Evolutionary conservation across 2,888 invertebrate genomes (phyloP).

Genomic region (Hyposoter didymator): DNA sequence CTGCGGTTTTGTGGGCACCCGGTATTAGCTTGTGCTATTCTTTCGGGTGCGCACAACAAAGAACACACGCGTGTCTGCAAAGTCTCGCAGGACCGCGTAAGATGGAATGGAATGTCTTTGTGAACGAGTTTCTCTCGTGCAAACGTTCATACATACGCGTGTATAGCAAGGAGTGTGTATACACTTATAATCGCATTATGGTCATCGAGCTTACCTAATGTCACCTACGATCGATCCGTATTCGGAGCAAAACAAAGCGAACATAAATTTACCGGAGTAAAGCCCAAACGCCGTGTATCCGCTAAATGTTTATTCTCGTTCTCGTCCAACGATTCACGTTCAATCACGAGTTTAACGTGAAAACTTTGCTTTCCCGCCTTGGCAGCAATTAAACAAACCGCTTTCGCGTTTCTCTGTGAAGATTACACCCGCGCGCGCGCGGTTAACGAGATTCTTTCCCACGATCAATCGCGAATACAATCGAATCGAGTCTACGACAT

Average conservation of each 20-base stretch:
- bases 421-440: background rate
- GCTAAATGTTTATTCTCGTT: background rate
- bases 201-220: constrained; percentile 67
- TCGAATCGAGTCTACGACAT: constrained; percentile 27
- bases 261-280: constrained; percentile 5
- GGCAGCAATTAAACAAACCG: constrained; percentile 26
- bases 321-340: background rate
- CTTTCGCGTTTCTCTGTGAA: constrained; percentile 28
- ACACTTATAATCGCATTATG: constrained; percentile 52
- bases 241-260: constrained; percentile 44
- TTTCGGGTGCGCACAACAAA: constrained; percentile 38
- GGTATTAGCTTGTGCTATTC: background rate
- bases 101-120: constrained; percentile 79
- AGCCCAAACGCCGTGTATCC: background rate
- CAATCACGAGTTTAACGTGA: background rate
- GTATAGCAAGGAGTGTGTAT: constrained; percentile 30
- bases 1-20: background rate
- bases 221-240: constrained; percentile 32
- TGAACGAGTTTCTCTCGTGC: constrained; percentile 72
- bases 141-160: constrained; percentile 72
- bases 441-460: constrained; percentile 27
- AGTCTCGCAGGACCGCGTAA: constrained; percentile 69
- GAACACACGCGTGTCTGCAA: constrained; percentile 38
- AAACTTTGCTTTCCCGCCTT: constrained; percentile 27
- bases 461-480: constrained; percentile 10